Conservation (phyloP, 2,113 vertebrate species). For the Pycnonotus jocosus region DNA sequence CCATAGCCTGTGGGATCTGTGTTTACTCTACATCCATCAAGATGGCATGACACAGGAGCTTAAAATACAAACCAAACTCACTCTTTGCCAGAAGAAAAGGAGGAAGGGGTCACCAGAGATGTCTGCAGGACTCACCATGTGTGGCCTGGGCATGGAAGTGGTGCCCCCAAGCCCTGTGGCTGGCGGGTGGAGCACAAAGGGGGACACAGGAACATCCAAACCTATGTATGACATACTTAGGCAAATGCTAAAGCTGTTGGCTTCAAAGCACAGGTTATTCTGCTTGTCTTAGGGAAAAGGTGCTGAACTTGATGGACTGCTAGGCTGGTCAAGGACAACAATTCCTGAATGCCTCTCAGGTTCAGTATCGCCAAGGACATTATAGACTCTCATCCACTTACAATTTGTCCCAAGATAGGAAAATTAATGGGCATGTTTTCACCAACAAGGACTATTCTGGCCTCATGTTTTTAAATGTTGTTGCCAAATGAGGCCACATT, state of each 20-base stretch:
- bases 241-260: not conserved
- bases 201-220: not conserved
- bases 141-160: not conserved
- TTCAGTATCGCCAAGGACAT: not conserved
- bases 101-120: fast-evolving
- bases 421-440: not conserved
- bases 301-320: not conserved
- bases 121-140: not conserved
- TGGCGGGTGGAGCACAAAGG: not conserved
- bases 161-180: not conserved
- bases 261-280: not conserved
- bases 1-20: not conserved
- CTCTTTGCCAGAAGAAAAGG: not conserved
- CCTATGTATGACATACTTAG: not conserved
- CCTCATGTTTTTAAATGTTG: not conserved
- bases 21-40: not conserved
- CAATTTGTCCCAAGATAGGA: not conserved
- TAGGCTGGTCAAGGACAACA: not conserved
- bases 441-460: not conserved
- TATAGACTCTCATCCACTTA: not conserved
- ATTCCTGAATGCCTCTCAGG: not conserved
- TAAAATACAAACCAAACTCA: not conserved
- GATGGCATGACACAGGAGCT: not conserved
- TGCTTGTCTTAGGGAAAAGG: not conserved
- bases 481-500: not conserved